Conservation (phyloP, 2,797 vertebrate species). For the Crax fasciolata region DNA sequence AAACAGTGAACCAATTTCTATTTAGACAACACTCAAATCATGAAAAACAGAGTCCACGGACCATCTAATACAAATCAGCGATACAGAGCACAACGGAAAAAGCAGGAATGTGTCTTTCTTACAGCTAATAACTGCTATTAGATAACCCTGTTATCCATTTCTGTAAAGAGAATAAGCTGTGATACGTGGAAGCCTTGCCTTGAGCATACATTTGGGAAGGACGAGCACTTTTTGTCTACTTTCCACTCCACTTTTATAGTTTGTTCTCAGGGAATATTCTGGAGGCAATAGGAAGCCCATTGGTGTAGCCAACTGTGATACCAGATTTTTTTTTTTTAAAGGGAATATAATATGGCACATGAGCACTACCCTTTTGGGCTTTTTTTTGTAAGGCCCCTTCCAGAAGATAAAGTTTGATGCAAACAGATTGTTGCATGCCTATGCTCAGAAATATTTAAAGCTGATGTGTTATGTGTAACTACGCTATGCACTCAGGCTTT, state of each 20-base stretch:
- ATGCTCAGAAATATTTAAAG: neutral
- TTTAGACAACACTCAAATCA: neutral
- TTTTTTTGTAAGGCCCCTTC: neutral
- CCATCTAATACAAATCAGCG: neutral
- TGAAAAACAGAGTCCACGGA: neutral
- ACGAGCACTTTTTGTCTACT: conserved; percentile 6
- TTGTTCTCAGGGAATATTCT: conserved; percentile 12
- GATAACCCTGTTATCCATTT: neutral
- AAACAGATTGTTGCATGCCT: neutral
- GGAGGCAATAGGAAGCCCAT: neutral
- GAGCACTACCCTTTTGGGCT: neutral
- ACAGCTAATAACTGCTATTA: neutral
- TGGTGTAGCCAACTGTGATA: conserved; percentile 8
- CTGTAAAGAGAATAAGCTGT: neutral
- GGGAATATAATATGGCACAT: neutral
- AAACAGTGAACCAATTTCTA: neutral
- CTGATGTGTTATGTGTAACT: neutral
- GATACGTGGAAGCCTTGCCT: neutral
- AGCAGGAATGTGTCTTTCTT: neutral
- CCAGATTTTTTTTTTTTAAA: neutral
- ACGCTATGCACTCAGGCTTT: neutral
- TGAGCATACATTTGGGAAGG: neutral
- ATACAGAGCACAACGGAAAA: neutral
- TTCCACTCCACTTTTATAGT: neutral
- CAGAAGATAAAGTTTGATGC: neutral